Conservation (phyloP, 1,140 invertebrate species). For the Araneus ventricosus region DNA sequence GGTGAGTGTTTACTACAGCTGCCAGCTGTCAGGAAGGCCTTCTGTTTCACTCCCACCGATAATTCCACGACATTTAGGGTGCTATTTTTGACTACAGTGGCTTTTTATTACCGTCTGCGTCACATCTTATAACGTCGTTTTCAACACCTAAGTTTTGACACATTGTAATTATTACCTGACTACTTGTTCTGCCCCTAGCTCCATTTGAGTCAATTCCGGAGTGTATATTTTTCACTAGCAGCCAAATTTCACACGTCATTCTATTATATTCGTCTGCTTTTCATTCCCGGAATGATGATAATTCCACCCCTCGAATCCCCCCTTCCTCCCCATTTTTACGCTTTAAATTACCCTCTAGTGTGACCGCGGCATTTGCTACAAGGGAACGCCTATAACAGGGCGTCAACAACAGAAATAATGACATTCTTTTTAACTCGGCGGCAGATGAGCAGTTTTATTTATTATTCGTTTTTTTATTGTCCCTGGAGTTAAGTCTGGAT, state of each 20-base stretch:
- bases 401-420: conserved; percentile 65
- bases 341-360: conserved; percentile 49
- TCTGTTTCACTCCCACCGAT: conserved; percentile 33
- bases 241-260: neutral
- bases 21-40: conserved; percentile 58
- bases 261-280: conserved; percentile 56
- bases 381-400: conserved; percentile 56
- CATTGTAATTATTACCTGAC: conserved; percentile 58
- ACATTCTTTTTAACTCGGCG: conserved; percentile 60
- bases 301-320: conserved; percentile 12
- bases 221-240: neutral
- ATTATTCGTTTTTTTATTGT: neutral
- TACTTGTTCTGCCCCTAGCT: neutral
- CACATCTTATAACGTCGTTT: conserved; percentile 9
- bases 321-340: neutral
- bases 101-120: conserved; percentile 43
- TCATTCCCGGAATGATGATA: conserved; percentile 32
- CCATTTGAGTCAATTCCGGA: neutral
- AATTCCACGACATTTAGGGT: conserved; percentile 51
- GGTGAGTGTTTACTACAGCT: conserved; percentile 16
- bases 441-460: conserved; percentile 45
- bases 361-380: conserved; percentile 4
- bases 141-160: conserved; percentile 71
- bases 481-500: neutral
- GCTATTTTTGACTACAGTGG: conserved; percentile 36